Base-by-base conservation (phyloP, 2,113 vertebrate genomes). In the Apus apus region DNA sequence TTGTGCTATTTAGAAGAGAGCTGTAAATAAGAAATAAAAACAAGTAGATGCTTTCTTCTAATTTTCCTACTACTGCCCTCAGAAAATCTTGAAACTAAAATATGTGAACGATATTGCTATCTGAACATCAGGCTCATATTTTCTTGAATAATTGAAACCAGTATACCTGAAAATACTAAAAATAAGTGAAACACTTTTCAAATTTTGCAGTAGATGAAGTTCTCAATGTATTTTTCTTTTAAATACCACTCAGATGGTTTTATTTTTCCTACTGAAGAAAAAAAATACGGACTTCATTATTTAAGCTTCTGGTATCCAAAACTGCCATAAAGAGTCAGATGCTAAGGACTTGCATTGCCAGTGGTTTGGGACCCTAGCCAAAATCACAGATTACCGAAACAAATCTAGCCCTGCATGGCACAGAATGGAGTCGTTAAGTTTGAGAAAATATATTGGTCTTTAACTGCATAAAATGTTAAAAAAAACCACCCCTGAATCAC, bases 171-270 rank as follows among this genome's bases (percentile, higher is more conserved):
- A 96, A 92, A 95, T 50, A 88, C 45, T 93, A 61, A 93, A 91
- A 96, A 67, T 83, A 87, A 95, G 38, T 65, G 65, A 71, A 88
- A 64, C 13, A 53, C 48, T 67, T 86, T 96, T 93, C 64, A 79
- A 83, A 83, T 93, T 93, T 95, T 95, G 79, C 65, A 88, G 64
- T 65, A 92, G 87, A 93, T 81, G 9, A 94, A 92, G 65, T 78
- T 86, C 65, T 88, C 83, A 60, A 88, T 53, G 57, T 86, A 86
- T 90, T 95, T 95, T 93, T 81, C 26, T 74, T 96, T 95, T 50
- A 93, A 94, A 93, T 88, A 50, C 45, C 25, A 61, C 82, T 94
- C 96, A 95, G 85, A 94, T 95, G 85, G 88, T 96, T 97, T 91
- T 81, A 68, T 68, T 96, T 95, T 96, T 90, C 83, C 61, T 78